A percentile compares a stretch with the other conserved stretches of the same genome.
These are phyloP conservation scores for Megaleporinus macrocephalus DNA, from an alignment of 2,113 vertebrate species.

Conservation along the genomic window DNA sequence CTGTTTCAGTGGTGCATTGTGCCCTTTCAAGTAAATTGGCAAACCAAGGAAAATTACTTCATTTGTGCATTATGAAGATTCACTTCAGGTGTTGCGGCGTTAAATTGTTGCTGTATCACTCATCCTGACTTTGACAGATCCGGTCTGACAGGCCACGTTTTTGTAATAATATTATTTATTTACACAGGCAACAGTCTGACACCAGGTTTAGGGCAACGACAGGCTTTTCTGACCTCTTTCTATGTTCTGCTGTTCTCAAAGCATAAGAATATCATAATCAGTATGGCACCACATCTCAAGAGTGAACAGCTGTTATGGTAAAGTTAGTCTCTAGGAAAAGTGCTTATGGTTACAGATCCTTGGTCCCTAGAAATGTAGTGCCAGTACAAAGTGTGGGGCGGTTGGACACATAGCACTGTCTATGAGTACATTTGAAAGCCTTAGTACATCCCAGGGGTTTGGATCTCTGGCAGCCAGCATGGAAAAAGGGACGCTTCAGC, in stretches of 20 bases:
- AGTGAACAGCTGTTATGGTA: not conserved
- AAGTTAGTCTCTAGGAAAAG: not conserved
- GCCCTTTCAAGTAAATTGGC: no score
- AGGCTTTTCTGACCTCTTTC: not conserved
- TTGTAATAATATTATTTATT: not conserved
- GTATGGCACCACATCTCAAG: not conserved
- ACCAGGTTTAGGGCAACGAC: not conserved
- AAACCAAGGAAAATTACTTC: no score
- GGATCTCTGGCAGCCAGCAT: constrained; percentile 25
- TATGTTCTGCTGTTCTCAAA: not conserved
- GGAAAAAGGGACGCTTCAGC: constrained; percentile 39
- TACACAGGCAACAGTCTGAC: not conserved
- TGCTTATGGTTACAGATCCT: not conserved
- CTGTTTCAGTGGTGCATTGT: no score
- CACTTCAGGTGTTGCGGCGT: no score
- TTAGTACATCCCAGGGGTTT: not conserved
- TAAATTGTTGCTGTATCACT: no score
- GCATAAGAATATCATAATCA: not conserved
- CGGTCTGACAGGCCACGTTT: not conserved
- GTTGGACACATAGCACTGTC: not conserved
- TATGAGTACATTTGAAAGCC: constrained; percentile 6
- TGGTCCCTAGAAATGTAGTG: not conserved
- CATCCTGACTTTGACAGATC: not conserved
- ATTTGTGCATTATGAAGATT: no score
- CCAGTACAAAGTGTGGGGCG: not conserved